Evolutionary conservation across 2,113 vertebrate species (phyloP), one percentile per base, ranked within the genome.

Genomic region (Solenodon paradoxus): DNA sequence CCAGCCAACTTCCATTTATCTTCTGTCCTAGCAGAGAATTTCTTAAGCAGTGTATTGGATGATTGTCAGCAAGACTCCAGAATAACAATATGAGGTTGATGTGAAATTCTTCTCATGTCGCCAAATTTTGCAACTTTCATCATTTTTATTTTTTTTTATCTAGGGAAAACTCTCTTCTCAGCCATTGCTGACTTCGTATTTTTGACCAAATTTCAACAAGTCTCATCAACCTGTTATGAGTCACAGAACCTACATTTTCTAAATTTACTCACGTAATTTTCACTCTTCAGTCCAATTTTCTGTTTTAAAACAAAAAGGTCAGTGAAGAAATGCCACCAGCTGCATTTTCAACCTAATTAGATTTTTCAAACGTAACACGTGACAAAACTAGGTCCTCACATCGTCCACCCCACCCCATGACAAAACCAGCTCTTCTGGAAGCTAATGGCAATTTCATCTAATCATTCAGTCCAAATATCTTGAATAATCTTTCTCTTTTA

Each of bases 281-380:
- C 32, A 53, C 35, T 64, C 84, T 53, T 84, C 40, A 35, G 45
- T 80, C n/a, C 47, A 42, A 6, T 24, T 40, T 83, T 66, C 45
- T 57, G 30, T 83, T 75, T 88, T 64, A 83, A 92, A 85, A 90
- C 30, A 55, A 80, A 90, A 97, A 40, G 11, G 24, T 63, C 75
- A 71, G 4, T n/a, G 10, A 94, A 94, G 64, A 78, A 53, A 57
- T 66, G 16, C 6, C 11, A 72, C 24, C 24, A 80, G 47, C 17
- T 17, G 61, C 3, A 75, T 49, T 92, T 90, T 68, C 35, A 82
- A 42, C 57, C 19, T 66, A 90, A 78, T 16, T 4, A 51, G 3
- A 83, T 9, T 32, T 17, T 8, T 77, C 51, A 72, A 83, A 66
- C 11, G 26, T 71, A 35, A 77, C 49, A 19, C 55, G 61, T 26